Evolutionary conservation across 64 coral and sea anemone species (phyloP), one percentile per base, ranked within the genome.

Genomic region (Stichodactyla mertensii): DNA sequence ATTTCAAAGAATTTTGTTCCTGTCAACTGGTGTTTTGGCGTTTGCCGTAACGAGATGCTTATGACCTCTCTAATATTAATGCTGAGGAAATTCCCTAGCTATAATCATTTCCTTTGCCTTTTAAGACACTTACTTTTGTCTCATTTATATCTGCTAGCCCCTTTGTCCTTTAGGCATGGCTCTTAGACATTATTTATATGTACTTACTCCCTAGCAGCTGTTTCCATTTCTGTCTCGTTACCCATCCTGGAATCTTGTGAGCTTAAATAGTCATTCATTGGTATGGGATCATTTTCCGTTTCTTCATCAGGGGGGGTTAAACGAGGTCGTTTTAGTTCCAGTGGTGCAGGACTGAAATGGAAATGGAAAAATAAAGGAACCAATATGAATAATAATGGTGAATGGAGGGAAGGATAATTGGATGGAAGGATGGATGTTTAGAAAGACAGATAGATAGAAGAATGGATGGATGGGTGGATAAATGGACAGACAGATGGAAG

Each of bases 171-270:
- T 66, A 16, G 14, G 12, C 14, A 66, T 66, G 12, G 19, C 13
- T 19, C 6, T 66, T 6, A 18, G 14, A 74, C 24, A 27, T 11
- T 26, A 9, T 26, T 4, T 31, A 19, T 1, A 15, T 55, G 16
- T n/a, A 92, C 90, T 92, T 66, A 92, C 91, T 88, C 91, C 15
- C 87, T 82, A 14, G 86, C 86, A 55, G 87, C 82, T 31, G 24
- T 60, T 55, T 92, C 91, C 28, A 84, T 26, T 84, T 92, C 91
- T 11, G 91, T 74, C 27, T 88, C 69, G 27, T 82, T 31, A 1
- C 23, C 16, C 19, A 80, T n/a, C 28, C 52, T 16, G 52, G 80
- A 62, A 26, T 31, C 26, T 31, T 31, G 69, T 12, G 69, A 31
- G 4, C 10, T 60, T 78, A 31, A 62, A 51, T 84, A 54, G 5